phyloP scores from a whole-genome alignment of 2,888 invertebrate genomes.

The Sphaerophoria rueppellii region DNA sequence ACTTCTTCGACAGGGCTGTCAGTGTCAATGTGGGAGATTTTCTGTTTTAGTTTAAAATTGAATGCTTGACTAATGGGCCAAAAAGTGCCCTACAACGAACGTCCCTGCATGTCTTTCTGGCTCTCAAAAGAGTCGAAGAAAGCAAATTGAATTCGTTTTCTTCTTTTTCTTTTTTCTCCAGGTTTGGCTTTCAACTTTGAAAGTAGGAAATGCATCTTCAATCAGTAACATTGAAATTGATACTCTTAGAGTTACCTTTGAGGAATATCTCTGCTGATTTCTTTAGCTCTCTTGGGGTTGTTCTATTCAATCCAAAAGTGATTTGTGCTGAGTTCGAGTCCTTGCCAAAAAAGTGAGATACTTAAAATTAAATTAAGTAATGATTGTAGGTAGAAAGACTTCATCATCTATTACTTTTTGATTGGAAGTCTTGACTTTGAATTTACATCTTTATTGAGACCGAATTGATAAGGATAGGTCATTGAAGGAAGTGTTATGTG shows the following conservation, averaged over 20 bases:
- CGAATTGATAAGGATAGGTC: too few relatives aligned
- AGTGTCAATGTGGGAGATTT: not conserved
- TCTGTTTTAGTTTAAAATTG: too few relatives aligned
- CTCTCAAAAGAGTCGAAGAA: not conserved
- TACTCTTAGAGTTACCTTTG: not conserved
- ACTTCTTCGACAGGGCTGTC: not conserved
- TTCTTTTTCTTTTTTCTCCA: too few relatives aligned
- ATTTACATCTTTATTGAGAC: too few relatives aligned
- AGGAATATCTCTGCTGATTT: not conserved
- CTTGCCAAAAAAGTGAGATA: too few relatives aligned
- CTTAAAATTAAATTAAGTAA: too few relatives aligned
- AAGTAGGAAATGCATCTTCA: constrained; percentile 12
- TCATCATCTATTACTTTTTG: too few relatives aligned
- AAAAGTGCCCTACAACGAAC: too few relatives aligned
- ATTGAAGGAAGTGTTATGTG: too few relatives aligned
- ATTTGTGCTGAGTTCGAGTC: not conserved
- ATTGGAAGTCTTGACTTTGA: too few relatives aligned
- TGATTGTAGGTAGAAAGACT: too few relatives aligned
- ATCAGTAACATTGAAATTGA: constrained; percentile 13
- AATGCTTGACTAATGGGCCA: too few relatives aligned
- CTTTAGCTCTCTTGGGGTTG: not conserved
- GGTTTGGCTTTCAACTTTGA: constrained; percentile 1
- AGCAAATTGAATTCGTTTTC: not conserved
- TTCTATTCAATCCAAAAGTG: constrained; percentile 17
- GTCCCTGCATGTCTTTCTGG: not conserved